phyloP scores from a whole-genome alignment of 2,888 invertebrate species.

The Mythimna vitellina region DNA sequence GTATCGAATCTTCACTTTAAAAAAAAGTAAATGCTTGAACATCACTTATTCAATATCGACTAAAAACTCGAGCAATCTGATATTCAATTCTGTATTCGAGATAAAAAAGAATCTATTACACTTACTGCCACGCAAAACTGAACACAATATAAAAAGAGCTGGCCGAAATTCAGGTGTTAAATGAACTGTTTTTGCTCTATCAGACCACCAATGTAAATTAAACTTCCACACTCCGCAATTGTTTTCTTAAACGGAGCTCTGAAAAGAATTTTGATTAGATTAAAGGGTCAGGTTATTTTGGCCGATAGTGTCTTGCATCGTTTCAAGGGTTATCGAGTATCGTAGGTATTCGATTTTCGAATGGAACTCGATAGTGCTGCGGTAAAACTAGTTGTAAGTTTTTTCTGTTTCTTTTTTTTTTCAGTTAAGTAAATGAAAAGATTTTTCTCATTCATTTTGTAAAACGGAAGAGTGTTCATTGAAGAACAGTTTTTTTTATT shows the following conservation, averaged over 20 bases:
- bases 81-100: constrained; percentile 51
- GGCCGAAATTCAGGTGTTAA: constrained; percentile 70
- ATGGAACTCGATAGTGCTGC: constrained; percentile 60
- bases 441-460: constrained; percentile 12
- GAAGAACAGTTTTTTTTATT: not conserved
- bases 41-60: constrained; percentile 43
- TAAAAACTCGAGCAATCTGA: constrained; percentile 47
- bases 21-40: constrained; percentile 18
- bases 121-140: constrained; percentile 66
- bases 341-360: constrained; percentile 68
- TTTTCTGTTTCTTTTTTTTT: constrained; percentile 31
- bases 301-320: constrained; percentile 66
- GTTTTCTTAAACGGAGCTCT: constrained; percentile 32
- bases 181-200: constrained; percentile 70
- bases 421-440: constrained; percentile 18
- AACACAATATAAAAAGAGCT: constrained; percentile 64
- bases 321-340: constrained; percentile 68
- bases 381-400: constrained; percentile 58
- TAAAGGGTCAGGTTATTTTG: constrained; percentile 58
- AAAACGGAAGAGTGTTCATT: not conserved
- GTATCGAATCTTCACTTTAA: constrained; percentile 24
- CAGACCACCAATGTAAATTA: constrained; percentile 57
- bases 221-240: constrained; percentile 44
- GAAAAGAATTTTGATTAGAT: constrained; percentile 49
- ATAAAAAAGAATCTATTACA: constrained; percentile 69